phyloP scores from a whole-genome alignment of 2,888 invertebrate genomes.

The Exocentrus adspersus region DNA sequence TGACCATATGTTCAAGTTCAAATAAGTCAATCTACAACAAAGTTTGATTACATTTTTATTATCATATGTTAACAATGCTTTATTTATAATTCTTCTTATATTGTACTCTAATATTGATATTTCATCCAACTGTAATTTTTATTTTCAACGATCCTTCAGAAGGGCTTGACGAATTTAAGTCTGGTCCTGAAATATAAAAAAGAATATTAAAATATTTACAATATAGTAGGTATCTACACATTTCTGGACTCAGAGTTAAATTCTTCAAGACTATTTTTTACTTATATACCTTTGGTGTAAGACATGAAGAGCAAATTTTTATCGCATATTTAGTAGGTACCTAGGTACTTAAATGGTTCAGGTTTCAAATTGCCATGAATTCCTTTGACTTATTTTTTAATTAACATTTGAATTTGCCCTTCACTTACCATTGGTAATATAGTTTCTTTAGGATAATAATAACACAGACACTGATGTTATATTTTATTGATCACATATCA shows the following conservation, averaged over 20 bases:
- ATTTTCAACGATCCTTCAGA: slow-evolving; percentile 55
- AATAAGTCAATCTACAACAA: not conserved
- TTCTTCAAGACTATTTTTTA: slow-evolving; percentile 29
- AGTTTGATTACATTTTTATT: not conserved
- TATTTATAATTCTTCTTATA: slow-evolving; percentile 19
- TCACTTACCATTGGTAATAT: not conserved
- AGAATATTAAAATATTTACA: slow-evolving; percentile 15
- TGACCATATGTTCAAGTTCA: no score
- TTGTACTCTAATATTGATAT: slow-evolving; percentile 7
- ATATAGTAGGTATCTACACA: not conserved
- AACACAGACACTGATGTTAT: no score
- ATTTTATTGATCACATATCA: slow-evolving; percentile 17
- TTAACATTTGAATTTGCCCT: no score
- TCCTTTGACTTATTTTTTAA: not conserved
- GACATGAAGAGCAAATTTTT: slow-evolving; percentile 6
- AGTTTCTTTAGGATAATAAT: no score
- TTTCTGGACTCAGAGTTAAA: slow-evolving; percentile 38
- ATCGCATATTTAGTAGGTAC: not conserved
- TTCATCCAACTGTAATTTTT: slow-evolving; percentile 46
- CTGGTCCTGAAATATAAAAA: slow-evolving; percentile 58
- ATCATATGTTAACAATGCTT: slow-evolving; percentile 15
- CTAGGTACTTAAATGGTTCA: not conserved
- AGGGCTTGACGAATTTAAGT: slow-evolving; percentile 60
- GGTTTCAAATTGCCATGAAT: not conserved
- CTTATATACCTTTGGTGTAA: not conserved